phyloP scores from a whole-genome alignment of 2,113 vertebrate species.

The Mixornis gularis region DNA sequence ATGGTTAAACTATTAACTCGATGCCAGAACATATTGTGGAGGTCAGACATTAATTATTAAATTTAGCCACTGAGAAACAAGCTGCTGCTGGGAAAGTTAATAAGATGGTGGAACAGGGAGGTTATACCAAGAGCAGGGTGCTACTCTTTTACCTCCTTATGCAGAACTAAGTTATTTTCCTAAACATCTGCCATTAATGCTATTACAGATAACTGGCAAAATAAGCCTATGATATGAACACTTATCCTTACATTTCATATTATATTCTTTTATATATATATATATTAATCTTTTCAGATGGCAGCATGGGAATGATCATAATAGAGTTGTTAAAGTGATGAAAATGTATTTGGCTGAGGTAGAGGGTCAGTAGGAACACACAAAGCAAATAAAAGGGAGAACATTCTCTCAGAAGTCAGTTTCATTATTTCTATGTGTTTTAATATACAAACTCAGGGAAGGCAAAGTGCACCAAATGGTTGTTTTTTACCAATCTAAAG shows the following conservation, averaged over 20 bases:
- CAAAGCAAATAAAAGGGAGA: not conserved
- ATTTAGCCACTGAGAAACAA: not conserved
- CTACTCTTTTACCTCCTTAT: not conserved
- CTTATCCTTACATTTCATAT: not conserved
- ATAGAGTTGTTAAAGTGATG: not conserved
- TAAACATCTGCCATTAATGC: not conserved
- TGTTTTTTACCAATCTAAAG: not conserved
- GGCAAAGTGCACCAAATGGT: not conserved
- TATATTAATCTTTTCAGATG: not conserved
- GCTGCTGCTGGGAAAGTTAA: not conserved
- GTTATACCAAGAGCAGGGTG: not conserved
- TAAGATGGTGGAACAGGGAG: not conserved
- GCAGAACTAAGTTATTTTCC: not conserved
- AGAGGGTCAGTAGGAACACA: not conserved
- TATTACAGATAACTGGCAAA: not conserved
- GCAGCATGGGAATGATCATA: not conserved
- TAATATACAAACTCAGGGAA: not conserved
- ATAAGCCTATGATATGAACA: not conserved
- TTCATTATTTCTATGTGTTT: not conserved
- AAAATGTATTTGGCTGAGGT: not conserved
- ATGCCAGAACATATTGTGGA: not conserved
- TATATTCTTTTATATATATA: not conserved
- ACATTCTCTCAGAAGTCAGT: not conserved
- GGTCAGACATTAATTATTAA: constrained; percentile 16
- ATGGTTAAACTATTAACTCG: not conserved